phyloP scores from a whole-genome alignment of 2,113 vertebrate genomes.

The Aspiorhynchus laticeps region DNA sequence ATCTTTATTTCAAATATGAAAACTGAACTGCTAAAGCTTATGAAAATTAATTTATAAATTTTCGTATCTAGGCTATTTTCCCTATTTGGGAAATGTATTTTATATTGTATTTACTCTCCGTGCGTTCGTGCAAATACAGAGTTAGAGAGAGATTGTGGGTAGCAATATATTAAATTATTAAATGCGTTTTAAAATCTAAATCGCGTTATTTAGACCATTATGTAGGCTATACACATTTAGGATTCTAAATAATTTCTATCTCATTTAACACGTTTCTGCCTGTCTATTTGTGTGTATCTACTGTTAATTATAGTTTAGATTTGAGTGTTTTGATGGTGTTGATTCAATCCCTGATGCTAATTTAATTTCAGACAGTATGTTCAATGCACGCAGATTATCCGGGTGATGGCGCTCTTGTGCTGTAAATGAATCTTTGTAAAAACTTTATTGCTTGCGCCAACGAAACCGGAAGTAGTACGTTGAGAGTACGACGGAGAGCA shows the following conservation, averaged over 20 bases:
- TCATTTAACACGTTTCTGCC: background rate
- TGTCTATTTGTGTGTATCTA: background rate
- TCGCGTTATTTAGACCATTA: background rate
- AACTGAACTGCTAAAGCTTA: background rate
- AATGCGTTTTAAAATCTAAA: background rate
- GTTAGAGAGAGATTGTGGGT: background rate
- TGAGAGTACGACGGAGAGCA: conserved; percentile 53
- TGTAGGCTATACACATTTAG: background rate
- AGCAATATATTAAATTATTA: background rate
- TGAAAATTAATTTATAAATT: background rate
- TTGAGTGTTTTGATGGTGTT: background rate
- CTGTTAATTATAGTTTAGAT: background rate
- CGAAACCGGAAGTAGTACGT: conserved; percentile 68
- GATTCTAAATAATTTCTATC: background rate
- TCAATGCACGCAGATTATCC: background rate
- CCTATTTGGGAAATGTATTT: too few relatives aligned
- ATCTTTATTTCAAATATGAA: background rate
- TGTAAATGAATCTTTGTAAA: background rate
- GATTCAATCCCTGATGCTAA: background rate
- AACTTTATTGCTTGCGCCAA: background rate
- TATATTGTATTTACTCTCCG: background rate
- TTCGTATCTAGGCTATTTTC: background rate
- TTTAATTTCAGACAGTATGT: background rate
- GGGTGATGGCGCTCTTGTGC: conserved; percentile 41
- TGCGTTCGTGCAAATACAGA: background rate